Percentiles rank a stretch among this genome's conserved stretches.
phyloP scores from a whole-genome alignment of 2,888 invertebrate species.

The Tipula unca region DNA sequence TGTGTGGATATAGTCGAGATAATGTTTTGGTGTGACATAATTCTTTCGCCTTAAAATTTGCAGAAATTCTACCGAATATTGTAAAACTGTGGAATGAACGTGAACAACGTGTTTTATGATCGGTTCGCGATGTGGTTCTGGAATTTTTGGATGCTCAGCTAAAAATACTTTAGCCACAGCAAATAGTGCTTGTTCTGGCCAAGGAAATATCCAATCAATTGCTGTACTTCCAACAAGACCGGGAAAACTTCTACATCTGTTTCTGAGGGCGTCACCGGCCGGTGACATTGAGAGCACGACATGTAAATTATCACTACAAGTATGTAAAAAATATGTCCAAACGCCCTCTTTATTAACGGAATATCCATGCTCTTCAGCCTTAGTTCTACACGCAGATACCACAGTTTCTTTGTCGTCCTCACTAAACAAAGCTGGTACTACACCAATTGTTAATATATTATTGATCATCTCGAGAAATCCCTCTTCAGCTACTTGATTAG shows the following conservation, averaged over 20 bases:
- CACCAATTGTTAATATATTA: slow-evolving; percentile 83
- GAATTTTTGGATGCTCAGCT: slow-evolving; percentile 58
- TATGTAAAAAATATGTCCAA: slow-evolving; percentile 75
- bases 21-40: slow-evolving; percentile 88
- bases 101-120: slow-evolving; percentile 81
- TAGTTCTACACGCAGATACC: slow-evolving; percentile 57
- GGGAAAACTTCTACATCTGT: slow-evolving; percentile 82
- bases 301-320: slow-evolving; percentile 75
- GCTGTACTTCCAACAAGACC: slow-evolving; percentile 86
- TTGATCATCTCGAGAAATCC: slow-evolving; percentile 84
- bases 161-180: slow-evolving; percentile 82
- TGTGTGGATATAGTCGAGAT: slow-evolving; percentile 74
- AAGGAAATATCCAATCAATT: slow-evolving; percentile 90
- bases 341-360: slow-evolving; percentile 70
- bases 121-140: slow-evolving; percentile 54
- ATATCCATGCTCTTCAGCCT: slow-evolving; percentile 60
- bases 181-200: slow-evolving; percentile 82
- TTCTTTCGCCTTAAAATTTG: slow-evolving; percentile 68
- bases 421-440: slow-evolving; percentile 75
- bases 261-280: slow-evolving; percentile 70
- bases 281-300: slow-evolving; percentile 90
- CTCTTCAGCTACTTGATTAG: slow-evolving; percentile 72
- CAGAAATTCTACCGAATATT: slow-evolving; percentile 64
- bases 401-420: slow-evolving; percentile 85
- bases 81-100: slow-evolving; percentile 67